A percentile compares a stretch with the other conserved stretches of the same genome.
These are phyloP conservation scores for Pyrocephalus nanus DNA, from an alignment of 2,797 vertebrate species.

Conservation along the genomic window DNA sequence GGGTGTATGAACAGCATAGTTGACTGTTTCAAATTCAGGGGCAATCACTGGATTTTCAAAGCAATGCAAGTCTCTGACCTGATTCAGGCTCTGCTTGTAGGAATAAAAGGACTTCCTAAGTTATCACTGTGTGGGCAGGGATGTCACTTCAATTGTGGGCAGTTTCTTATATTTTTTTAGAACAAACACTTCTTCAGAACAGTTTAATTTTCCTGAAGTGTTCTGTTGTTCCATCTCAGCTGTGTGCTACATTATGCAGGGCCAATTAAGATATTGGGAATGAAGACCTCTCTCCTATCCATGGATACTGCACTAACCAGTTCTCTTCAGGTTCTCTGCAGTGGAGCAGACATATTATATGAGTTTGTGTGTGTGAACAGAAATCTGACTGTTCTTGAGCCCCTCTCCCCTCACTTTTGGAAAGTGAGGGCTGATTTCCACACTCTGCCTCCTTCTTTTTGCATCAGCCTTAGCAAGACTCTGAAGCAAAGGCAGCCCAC, in stretches of 20 bases:
- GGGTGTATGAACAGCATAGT: background rate
- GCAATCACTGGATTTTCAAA: background rate
- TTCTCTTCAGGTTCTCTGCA: background rate
- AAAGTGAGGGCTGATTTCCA: background rate
- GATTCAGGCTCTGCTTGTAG: background rate
- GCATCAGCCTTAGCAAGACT: background rate
- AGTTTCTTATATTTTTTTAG: background rate
- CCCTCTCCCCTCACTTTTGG: background rate
- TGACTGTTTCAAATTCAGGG: background rate
- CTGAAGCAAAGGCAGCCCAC: background rate
- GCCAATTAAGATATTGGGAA: background rate
- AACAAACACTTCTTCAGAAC: background rate
- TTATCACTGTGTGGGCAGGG: background rate
- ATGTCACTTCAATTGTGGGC: background rate
- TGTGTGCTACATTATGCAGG: accelerated
- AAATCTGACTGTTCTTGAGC: background rate
- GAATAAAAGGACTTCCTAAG: background rate
- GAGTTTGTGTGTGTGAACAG: background rate
- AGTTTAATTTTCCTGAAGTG: background rate
- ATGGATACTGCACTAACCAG: accelerated
- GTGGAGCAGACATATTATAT: background rate
- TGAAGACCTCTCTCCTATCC: background rate
- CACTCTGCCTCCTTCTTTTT: background rate
- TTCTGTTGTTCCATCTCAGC: background rate
- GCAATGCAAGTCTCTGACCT: background rate